Percentiles rank a stretch among this genome's conserved stretches.
These are phyloP conservation scores for Centroberyx gerrardi DNA, from an alignment of 2,797 vertebrate genomes.

Conservation along the genomic window DNA sequence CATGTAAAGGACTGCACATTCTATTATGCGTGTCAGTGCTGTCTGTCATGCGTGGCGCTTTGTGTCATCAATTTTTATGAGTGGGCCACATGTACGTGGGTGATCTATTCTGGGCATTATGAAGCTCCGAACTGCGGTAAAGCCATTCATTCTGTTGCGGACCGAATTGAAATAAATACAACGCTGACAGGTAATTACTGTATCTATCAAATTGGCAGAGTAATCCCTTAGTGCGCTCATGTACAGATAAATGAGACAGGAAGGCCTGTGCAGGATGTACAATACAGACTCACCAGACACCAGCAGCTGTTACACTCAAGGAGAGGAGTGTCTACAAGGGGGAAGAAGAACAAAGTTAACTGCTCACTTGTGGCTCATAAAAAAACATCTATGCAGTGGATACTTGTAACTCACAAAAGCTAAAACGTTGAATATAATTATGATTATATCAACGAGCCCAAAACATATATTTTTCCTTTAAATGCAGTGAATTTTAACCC, in stretches of 20 bases:
- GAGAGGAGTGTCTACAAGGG: conserved; percentile 83
- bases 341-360: conserved; percentile 46
- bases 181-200: conserved; percentile 25
- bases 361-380: neutral
- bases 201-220: conserved; percentile 28
- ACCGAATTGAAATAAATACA: conserved; percentile 22
- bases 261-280: conserved; percentile 43
- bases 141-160: conserved; percentile 14
- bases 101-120: conserved; percentile 13
- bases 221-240: conserved; percentile 29
- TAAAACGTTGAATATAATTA: neutral
- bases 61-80: conserved; percentile 69
- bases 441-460: too few species aligned
- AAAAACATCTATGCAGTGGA: neutral
- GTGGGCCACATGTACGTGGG: conserved; percentile 37
- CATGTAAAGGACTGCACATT: conserved; percentile 69
- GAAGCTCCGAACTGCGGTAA: conserved; percentile 17
- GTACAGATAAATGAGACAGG: conserved; percentile 31
- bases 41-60: conserved; percentile 58
- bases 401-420: neutral
- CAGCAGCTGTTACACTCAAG: conserved; percentile 80
- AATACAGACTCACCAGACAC: conserved; percentile 85
- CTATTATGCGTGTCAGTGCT: conserved; percentile 60
- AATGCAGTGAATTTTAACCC: conserved; percentile 27
- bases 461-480: conserved; percentile 1